Evolutionary conservation across 2,888 invertebrate genomes (phyloP).

Genomic region (Ethmia dodecea): DNA sequence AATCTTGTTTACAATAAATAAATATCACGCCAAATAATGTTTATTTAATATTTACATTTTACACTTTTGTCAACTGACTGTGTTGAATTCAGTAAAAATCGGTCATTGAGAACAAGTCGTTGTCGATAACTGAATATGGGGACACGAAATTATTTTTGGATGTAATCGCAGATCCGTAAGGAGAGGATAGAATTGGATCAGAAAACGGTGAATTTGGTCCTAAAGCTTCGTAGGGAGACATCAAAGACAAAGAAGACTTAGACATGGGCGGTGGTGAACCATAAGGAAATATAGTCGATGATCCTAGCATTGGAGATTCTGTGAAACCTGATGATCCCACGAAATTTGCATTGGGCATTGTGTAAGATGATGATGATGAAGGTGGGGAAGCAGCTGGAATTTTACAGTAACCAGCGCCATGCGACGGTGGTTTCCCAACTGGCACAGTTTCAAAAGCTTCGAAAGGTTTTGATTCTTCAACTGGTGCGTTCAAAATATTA

Average conservation of each 20-base stretch:
- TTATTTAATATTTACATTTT: too few relatives aligned
- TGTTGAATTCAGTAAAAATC: slow-evolving; percentile 37
- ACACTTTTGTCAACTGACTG: too few relatives aligned
- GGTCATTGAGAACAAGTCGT: slow-evolving; percentile 35
- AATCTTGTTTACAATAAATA: too few relatives aligned
- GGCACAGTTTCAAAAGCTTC: slow-evolving; percentile 1
- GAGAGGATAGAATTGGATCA: slow-evolving; percentile 23
- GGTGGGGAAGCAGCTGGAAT: too few relatives aligned
- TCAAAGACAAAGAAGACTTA: slow-evolving; percentile 30
- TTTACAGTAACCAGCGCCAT: too few relatives aligned
- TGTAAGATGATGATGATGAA: too few relatives aligned
- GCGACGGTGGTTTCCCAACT: too few relatives aligned
- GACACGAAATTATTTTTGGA: slow-evolving; percentile 44
- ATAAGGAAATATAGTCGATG: slow-evolving; percentile 3
- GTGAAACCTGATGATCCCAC: slow-evolving; percentile 29
- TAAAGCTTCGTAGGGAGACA: slow-evolving; percentile 48
- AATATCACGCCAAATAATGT: too few relatives aligned
- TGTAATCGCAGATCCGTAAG: slow-evolving; percentile 21
- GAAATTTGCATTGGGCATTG: slow-evolving; percentile 24
- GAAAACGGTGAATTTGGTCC: slow-evolving; percentile 24
- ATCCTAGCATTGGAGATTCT: slow-evolving; percentile 14
- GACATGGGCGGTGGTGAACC: slow-evolving; percentile 7
- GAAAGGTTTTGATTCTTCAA: slow-evolving; percentile 5
- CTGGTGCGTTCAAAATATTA: slow-evolving; percentile 41
- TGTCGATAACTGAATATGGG: slow-evolving; percentile 38